Conservation (phyloP, 2,797 vertebrate genomes). For the Sebastes melanostomus region DNA sequence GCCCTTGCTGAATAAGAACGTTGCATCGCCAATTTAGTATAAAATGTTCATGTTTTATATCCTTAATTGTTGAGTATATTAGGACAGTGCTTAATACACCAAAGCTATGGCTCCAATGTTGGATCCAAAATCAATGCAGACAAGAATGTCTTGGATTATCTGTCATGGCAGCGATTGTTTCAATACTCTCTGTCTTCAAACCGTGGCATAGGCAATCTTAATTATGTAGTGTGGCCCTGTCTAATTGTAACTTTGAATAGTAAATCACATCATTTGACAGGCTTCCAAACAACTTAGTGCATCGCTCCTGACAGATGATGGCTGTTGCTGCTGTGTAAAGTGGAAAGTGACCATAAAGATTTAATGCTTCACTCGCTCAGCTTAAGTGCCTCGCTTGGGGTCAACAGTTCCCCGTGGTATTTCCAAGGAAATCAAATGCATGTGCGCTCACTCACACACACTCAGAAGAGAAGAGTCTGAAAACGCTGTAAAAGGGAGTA, state of each 20-base stretch:
- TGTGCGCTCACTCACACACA: neutral
- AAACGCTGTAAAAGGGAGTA: neutral
- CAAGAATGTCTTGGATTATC: neutral
- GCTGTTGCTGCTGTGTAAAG: slow-evolving; percentile 61
- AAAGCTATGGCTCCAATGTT: neutral
- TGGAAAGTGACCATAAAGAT: slow-evolving; percentile 74
- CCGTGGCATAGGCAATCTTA: neutral
- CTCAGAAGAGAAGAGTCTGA: neutral
- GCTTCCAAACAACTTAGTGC: slow-evolving; percentile 56
- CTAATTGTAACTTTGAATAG: slow-evolving; percentile 43
- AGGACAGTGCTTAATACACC: neutral
- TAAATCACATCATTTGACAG: slow-evolving; percentile 55
- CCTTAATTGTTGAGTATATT: neutral
- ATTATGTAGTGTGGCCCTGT: slow-evolving; percentile 15
- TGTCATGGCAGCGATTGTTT: neutral
- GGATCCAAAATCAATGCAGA: neutral
- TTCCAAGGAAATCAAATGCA: slow-evolving; percentile 49
- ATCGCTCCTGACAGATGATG: slow-evolving; percentile 63
- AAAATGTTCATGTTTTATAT: neutral
- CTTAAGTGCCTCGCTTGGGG: slow-evolving; percentile 67
- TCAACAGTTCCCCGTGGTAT: slow-evolving; percentile 72
- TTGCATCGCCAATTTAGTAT: neutral
- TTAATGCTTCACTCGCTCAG: slow-evolving; percentile 68
- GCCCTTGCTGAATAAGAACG: neutral
- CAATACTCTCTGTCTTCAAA: slow-evolving; percentile 1